These are phyloP conservation scores for Herminia tarsipennalis DNA, from an alignment of 2,888 invertebrate species.

Conservation along the genomic window DNA sequence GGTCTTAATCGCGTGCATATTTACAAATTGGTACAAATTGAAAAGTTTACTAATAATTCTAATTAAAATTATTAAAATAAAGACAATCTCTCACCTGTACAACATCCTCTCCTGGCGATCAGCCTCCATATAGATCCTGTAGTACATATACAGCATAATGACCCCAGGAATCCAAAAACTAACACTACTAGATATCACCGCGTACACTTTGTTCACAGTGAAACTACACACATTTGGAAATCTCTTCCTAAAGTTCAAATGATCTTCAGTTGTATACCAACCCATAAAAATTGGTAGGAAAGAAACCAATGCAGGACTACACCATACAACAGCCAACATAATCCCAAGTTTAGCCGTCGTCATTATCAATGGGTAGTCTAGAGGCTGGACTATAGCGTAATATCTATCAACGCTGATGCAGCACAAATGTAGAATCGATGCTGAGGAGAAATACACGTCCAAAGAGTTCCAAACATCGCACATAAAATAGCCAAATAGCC, in stretches of 20 bases:
- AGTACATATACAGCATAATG: constrained; percentile 97
- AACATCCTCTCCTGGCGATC: constrained; percentile 94
- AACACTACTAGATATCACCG: constrained; percentile 94
- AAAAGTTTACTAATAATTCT: no score
- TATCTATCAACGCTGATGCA: constrained; percentile 96
- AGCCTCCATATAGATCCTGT: constrained; percentile 94
- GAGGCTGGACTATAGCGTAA: constrained; percentile 96
- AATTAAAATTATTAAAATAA: no score
- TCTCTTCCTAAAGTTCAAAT: constrained; percentile 88
- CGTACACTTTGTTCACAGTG: constrained; percentile 94
- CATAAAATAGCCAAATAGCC: constrained; percentile 96
- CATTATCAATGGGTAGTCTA: constrained; percentile 97
- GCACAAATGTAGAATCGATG: constrained; percentile 96
- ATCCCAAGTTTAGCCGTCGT: constrained; percentile 92
- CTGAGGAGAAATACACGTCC: constrained; percentile 97
- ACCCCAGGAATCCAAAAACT: constrained; percentile 98
- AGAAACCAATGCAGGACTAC: constrained; percentile 95
- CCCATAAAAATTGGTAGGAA: constrained; percentile 98
- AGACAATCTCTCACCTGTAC: constrained; percentile 87
- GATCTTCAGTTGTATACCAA: constrained; percentile 96
- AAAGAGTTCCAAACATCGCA: constrained; percentile 98
- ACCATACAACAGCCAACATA: constrained; percentile 96
- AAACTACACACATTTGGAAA: constrained; percentile 92
- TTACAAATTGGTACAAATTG: no score
- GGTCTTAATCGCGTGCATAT: no score